These are phyloP conservation scores for Anas capensis DNA, from an alignment of 2,797 vertebrate genomes.

Conservation along the genomic window DNA sequence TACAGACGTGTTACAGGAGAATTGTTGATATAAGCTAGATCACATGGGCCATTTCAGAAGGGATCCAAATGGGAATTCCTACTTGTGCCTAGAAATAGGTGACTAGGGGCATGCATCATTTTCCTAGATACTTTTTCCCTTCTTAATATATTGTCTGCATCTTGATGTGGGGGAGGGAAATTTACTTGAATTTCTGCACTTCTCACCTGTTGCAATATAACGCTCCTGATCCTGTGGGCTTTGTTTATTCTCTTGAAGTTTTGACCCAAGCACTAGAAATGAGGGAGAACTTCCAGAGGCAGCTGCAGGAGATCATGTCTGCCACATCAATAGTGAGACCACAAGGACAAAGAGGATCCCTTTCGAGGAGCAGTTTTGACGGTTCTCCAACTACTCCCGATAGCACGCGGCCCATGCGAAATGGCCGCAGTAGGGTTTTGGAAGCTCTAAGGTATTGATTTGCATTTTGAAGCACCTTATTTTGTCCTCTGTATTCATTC, in stretches of 20 bases:
- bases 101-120: fast-evolving
- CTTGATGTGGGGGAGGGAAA: fast-evolving
- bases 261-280: conserved; percentile 92
- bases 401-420: conserved; percentile 78
- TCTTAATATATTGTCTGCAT: background rate
- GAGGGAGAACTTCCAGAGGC: conserved; percentile 93
- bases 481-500: background rate
- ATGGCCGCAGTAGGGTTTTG: conserved; percentile 86
- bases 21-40: background rate
- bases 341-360: conserved; percentile 83
- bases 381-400: conserved; percentile 87
- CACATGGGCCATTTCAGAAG: background rate
- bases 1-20: background rate
- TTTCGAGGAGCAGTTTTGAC: conserved; percentile 79
- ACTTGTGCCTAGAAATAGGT: background rate
- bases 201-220: background rate
- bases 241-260: conserved; percentile 73
- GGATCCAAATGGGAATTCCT: background rate
- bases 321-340: conserved; percentile 89
- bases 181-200: background rate
- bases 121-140: background rate
- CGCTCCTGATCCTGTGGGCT: background rate
- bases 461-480: background rate
- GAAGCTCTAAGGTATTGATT: conserved; percentile 89
- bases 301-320: conserved; percentile 97